phyloP scores from a whole-genome alignment of 1,140 invertebrate genomes.

The Laodelphax striatellus region DNA sequence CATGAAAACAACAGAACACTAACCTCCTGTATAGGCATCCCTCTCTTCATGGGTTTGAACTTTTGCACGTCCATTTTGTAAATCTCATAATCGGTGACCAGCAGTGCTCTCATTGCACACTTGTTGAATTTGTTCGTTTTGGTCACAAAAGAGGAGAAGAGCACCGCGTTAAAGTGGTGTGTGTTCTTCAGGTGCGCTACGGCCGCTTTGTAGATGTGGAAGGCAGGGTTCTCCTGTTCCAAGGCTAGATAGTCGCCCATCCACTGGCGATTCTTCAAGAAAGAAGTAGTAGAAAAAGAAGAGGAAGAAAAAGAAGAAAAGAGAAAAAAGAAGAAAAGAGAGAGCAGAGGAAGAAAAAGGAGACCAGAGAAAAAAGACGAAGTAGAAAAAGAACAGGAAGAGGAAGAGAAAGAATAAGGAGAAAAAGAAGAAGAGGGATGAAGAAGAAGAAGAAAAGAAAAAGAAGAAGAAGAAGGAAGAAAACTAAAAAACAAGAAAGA shows the following conservation, averaged over 20 bases:
- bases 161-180: conserved; percentile 53
- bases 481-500: conserved; percentile 21
- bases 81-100: conserved; percentile 77
- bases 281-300: too few relatives aligned
- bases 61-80: conserved; percentile 82
- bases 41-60: conserved; percentile 79
- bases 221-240: conserved; percentile 63
- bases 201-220: conserved; percentile 53
- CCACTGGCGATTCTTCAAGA: conserved; percentile 74
- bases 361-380: too few relatives aligned
- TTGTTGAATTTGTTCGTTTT: conserved; percentile 71
- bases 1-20: too few relatives aligned
- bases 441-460: too few relatives aligned
- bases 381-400: too few relatives aligned
- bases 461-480: too few relatives aligned
- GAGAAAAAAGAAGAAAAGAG: too few relatives aligned
- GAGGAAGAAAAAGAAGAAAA: too few relatives aligned
- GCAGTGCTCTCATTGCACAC: conserved; percentile 71
- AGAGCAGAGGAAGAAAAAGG: too few relatives aligned
- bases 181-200: conserved; percentile 56
- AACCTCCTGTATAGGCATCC: conserved; percentile 67
- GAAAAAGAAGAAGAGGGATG: too few relatives aligned
- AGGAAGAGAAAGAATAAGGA: too few relatives aligned
- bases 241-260: conserved; percentile 80
- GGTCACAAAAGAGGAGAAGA: conserved; percentile 43